A percentile compares a stretch with the other conserved stretches of the same genome.
phyloP scores from a whole-genome alignment of 2,113 vertebrate genomes.

The Dasypus novemcinctus region DNA sequence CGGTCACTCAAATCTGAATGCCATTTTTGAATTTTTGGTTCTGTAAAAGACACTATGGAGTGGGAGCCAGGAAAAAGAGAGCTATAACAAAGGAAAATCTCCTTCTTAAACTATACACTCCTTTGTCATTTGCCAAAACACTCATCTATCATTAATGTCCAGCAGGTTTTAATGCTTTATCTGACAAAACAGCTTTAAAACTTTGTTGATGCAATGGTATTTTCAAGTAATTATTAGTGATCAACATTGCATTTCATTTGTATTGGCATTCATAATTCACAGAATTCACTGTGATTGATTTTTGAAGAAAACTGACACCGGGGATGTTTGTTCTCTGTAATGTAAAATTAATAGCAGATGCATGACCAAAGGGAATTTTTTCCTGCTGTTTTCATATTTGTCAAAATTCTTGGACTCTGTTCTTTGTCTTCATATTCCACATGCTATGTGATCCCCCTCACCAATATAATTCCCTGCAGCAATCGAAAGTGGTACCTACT shows the following conservation, averaged over 20 bases:
- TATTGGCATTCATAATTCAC: slow-evolving; percentile 63
- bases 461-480: neutral
- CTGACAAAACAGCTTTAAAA: slow-evolving; percentile 16
- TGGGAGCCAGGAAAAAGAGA: rapidly evolving
- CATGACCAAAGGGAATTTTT: slow-evolving; percentile 46
- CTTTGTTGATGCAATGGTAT: slow-evolving; percentile 38
- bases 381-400: slow-evolving; percentile 57
- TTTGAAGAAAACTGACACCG: slow-evolving; percentile 70
- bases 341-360: slow-evolving; percentile 72
- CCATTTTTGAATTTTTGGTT: neutral
- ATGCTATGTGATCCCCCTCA: neutral
- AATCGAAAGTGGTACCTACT: neutral
- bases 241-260: slow-evolving; percentile 49
- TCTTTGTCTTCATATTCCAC: neutral
- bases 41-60: slow-evolving; percentile 9
- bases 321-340: slow-evolving; percentile 59
- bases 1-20: neutral
- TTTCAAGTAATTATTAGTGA: slow-evolving; percentile 71
- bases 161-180: neutral
- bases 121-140: neutral
- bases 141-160: neutral
- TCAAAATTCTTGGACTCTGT: slow-evolving; percentile 37
- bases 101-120: neutral
- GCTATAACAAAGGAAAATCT: neutral
- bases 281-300: slow-evolving; percentile 66